Evolutionary conservation across 1,140 invertebrate genomes (phyloP).

Genomic region (Drosophila teissieri): DNA sequence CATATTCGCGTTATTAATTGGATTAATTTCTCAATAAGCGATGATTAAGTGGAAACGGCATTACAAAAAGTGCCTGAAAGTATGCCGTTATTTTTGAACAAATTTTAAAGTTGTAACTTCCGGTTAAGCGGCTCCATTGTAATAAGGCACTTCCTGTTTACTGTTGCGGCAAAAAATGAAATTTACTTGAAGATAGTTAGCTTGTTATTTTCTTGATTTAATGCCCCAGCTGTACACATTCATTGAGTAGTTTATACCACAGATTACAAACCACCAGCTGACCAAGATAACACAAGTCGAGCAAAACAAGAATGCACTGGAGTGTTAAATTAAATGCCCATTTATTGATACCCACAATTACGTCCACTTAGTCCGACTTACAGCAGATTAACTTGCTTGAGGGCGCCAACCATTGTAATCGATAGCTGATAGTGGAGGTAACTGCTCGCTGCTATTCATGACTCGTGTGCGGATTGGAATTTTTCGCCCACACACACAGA

Average conservation of each 20-base stretch:
- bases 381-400: slow-evolving; percentile 25
- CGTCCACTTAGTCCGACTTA: slow-evolving; percentile 25
- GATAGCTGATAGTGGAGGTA: slow-evolving; percentile 13
- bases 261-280: slow-evolving; percentile 3
- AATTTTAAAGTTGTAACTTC: slow-evolving; percentile 10
- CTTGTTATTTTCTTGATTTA: not conserved
- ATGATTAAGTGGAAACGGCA: slow-evolving; percentile 5
- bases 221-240: not conserved
- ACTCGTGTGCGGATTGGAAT: slow-evolving; percentile 1
- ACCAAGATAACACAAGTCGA: slow-evolving; percentile 11
- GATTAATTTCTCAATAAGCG: slow-evolving; percentile 24
- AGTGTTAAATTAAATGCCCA: slow-evolving; percentile 43
- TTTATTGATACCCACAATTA: slow-evolving; percentile 37
- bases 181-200: not conserved
- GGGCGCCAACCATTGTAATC: slow-evolving; percentile 18
- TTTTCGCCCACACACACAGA: not conserved
- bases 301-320: slow-evolving; percentile 21
- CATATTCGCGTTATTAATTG: slow-evolving; percentile 49
- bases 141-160: slow-evolving; percentile 12
- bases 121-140: slow-evolving; percentile 41
- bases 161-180: no score
- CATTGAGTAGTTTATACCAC: not conserved
- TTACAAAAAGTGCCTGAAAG: slow-evolving; percentile 25
- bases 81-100: slow-evolving; percentile 26
- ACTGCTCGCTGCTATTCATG: not conserved